Base-by-base conservation (phyloP, 2,888 invertebrate genomes). In the Cephus spinipes region DNA sequence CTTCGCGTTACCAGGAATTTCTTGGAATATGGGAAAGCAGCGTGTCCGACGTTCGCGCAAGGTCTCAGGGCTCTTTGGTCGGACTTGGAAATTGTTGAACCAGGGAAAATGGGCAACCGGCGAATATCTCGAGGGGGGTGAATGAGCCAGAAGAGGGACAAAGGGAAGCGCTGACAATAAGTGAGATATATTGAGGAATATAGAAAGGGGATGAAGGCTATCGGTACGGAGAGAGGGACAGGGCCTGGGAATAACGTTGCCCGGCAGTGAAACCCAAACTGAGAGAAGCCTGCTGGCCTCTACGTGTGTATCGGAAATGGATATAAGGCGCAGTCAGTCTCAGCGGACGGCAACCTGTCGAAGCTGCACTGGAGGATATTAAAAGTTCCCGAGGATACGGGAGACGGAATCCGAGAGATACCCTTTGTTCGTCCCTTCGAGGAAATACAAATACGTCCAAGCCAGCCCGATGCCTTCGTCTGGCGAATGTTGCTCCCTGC, bases 351-450 rank as follows among this genome's bases (percentile, higher is more conserved):
- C 80, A 76, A 31, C 71, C 82, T 84, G 86, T 87, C 87, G 83
- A 83, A 84, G 84, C 84, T 83, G 81, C 81, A 76, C 77, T 73
- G 81, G 82, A 84, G 83, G 87, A 89, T 87, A 89, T 89, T 89
- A 87, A 87, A 89, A 86, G 84, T 84, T 86, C 73, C 83, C 75
- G 12, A 75, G 23, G 68, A 76, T 73, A 73, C 36, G 76, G 40
- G 23, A 55, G 23, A 55, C 55, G 55, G 23, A 9, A 55, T 55
- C 23, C 55, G 55, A 1, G 35, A 35, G 35, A 55, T 55, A 55
- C 3, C 23, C 55, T 23, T 55, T 55, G 55, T 55, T 55, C 55
- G 3, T 55, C 55, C 55, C 55, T 55, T 55, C 2, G 23, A 9
- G 55, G 15, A 55, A 55, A 55, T 23, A 55, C 55, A 55, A 55